Conservation (phyloP, 2,113 vertebrate genomes). For the Neodon shergylaensis region DNA sequence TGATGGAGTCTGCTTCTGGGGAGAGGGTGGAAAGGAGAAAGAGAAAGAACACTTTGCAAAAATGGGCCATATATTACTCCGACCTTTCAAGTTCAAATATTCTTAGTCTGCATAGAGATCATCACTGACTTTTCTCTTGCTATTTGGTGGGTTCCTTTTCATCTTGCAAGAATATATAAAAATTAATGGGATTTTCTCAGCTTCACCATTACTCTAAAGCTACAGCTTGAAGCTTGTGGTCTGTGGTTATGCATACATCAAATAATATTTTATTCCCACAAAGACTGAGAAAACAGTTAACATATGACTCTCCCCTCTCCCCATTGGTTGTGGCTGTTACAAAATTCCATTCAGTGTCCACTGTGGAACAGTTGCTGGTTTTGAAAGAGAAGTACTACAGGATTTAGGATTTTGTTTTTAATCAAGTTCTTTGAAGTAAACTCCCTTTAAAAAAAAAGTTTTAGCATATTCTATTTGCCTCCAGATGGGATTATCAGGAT, state of each 20-base stretch:
- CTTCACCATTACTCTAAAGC: background rate
- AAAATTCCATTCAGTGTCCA: background rate
- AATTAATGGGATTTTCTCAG: background rate
- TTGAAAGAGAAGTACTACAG: background rate
- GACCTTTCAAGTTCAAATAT: background rate
- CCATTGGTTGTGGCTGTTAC: background rate
- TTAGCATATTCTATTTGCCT: background rate
- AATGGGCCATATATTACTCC: background rate
- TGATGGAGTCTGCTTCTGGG: conserved; percentile 8
- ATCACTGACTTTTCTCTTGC: background rate
- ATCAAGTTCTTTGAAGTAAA: background rate
- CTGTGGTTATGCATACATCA: background rate
- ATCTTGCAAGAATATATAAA: background rate
- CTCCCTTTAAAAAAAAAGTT: background rate
- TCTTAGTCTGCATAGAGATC: background rate
- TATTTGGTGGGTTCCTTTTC: background rate
- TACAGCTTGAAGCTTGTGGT: background rate
- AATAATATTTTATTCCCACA: conserved; percentile 35
- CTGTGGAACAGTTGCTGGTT: background rate
- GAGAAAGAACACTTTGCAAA: background rate
- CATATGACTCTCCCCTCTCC: background rate
- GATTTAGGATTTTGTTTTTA: background rate
- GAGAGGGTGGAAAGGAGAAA: background rate
- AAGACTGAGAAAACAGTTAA: background rate
- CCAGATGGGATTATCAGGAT: background rate